phyloP scores from a whole-genome alignment of 2,797 vertebrate species.

The Bradypus variegatus region DNA sequence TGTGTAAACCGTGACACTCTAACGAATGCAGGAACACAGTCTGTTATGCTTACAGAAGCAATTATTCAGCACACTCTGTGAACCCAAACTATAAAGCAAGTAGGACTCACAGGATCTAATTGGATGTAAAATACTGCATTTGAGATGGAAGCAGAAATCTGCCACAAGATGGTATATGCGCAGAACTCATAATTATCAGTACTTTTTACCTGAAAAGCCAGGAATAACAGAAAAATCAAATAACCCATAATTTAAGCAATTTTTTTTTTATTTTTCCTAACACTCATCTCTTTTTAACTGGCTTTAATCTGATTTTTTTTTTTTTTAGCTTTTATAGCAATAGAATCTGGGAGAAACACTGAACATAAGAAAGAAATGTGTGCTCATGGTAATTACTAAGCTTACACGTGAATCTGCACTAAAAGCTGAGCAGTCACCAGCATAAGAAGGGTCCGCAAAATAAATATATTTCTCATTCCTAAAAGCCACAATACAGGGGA shows the following conservation, averaged over 20 bases:
- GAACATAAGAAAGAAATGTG: background rate
- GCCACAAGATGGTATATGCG: background rate
- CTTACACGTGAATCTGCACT: fast-evolving
- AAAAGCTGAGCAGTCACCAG: background rate
- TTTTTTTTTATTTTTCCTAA: background rate
- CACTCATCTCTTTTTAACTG: background rate
- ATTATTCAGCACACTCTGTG: background rate
- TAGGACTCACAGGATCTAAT: background rate
- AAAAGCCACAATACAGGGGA: background rate
- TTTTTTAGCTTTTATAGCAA: background rate
- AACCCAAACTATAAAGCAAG: background rate
- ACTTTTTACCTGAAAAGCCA: background rate
- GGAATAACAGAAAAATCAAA: background rate
- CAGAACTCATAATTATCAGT: background rate
- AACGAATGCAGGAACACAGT: fast-evolving
- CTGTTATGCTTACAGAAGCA: fast-evolving
- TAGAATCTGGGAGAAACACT: background rate
- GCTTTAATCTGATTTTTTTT: background rate
- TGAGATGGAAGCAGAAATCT: background rate
- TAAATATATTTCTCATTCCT: background rate
- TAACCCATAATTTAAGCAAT: background rate
- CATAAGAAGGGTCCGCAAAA: background rate
- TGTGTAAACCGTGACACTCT: fast-evolving
- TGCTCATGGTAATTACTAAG: fast-evolving
- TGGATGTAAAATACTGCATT: background rate